These are phyloP conservation scores for Pterostichus niger DNA, from an alignment of 2,888 invertebrate genomes.

Conservation along the genomic window DNA sequence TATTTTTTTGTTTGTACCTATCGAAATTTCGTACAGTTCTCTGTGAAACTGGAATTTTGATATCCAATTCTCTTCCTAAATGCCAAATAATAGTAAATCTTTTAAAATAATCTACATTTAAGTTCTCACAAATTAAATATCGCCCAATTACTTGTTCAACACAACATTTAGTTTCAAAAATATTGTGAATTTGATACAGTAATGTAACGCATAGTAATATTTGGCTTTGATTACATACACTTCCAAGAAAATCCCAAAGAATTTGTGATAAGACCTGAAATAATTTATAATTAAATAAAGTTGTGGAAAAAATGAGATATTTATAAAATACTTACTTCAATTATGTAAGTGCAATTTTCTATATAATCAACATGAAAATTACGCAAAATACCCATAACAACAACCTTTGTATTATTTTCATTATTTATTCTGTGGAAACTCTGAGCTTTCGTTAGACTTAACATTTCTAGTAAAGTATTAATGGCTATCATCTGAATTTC, in stretches of 20 bases:
- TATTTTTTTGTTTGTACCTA: constrained; percentile 76
- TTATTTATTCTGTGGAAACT: constrained; percentile 76
- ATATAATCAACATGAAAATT: constrained; percentile 83
- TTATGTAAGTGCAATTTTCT: constrained; percentile 84
- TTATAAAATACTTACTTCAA: constrained; percentile 78
- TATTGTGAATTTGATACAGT: constrained; percentile 88
- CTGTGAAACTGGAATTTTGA: constrained; percentile 76
- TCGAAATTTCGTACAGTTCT: constrained; percentile 81
- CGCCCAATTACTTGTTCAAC: constrained; percentile 86
- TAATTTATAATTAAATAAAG: constrained; percentile 42
- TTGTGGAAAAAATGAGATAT: no score
- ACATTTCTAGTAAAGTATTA: constrained; percentile 86
- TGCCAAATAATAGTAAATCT: constrained; percentile 87
- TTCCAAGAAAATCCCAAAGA: constrained; percentile 86
- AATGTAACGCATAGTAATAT: constrained; percentile 83
- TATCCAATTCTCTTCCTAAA: constrained; percentile 84
- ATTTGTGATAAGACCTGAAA: constrained; percentile 82
- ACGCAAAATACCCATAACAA: constrained; percentile 85
- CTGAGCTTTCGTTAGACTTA: constrained; percentile 81
- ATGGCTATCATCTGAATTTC: constrained; percentile 84
- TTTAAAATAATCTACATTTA: constrained; percentile 81
- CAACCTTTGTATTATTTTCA: constrained; percentile 82
- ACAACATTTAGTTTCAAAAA: constrained; percentile 79
- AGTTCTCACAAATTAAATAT: constrained; percentile 76
- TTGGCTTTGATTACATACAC: constrained; percentile 79